phyloP scores from a whole-genome alignment of 2,113 vertebrate species.

The Nyctibius bracteatus region DNA sequence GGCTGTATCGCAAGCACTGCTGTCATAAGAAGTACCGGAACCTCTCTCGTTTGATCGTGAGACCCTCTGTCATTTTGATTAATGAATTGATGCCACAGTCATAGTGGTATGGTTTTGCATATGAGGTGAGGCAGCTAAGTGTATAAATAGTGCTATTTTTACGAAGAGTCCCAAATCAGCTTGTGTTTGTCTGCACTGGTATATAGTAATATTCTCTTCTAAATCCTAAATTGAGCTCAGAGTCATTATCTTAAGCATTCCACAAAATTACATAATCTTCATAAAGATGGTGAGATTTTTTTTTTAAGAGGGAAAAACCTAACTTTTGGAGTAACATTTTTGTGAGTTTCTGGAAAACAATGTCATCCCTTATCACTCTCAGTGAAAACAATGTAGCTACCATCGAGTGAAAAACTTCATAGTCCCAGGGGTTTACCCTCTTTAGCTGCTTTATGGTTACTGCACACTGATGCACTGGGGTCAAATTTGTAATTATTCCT shows the following conservation, averaged over 20 bases:
- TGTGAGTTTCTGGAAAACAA: background rate
- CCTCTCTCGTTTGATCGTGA: conserved; percentile 5
- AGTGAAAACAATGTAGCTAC: background rate
- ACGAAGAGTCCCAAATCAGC: background rate
- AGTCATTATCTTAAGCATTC: background rate
- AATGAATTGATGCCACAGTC: conserved; percentile 10
- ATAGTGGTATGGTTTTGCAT: background rate
- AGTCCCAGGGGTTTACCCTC: background rate
- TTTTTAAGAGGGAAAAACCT: background rate
- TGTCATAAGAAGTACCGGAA: background rate
- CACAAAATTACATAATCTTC: background rate
- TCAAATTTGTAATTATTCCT: background rate
- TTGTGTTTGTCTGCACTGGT: background rate
- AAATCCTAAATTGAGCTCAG: background rate
- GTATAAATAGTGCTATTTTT: background rate
- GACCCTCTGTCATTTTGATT: background rate
- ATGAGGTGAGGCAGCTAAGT: background rate
- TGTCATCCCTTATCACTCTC: background rate
- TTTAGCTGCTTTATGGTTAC: background rate
- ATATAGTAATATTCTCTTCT: background rate
- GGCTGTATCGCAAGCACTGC: background rate
- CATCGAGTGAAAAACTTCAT: background rate
- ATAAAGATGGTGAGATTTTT: background rate
- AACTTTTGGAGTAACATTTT: background rate
- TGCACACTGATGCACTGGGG: background rate